Evolutionary conservation across 2,113 vertebrate species (phyloP).

Genomic region (Anas platyrhynchos): DNA sequence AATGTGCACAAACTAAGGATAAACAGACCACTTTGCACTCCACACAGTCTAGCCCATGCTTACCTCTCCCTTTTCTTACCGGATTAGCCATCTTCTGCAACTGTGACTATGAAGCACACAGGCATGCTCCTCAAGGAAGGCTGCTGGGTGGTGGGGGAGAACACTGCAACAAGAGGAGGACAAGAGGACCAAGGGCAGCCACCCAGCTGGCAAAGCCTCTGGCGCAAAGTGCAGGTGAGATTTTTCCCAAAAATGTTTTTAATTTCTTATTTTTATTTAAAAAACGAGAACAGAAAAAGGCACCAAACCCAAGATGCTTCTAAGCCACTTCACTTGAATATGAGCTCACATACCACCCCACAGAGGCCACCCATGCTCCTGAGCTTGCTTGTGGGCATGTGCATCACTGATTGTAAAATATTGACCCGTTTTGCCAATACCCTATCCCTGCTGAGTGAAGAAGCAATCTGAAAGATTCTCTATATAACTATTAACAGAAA

Average conservation of each 20-base stretch:
- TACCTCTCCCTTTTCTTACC: not conserved
- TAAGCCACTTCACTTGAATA: not conserved
- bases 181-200: not conserved
- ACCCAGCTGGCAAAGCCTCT: not conserved
- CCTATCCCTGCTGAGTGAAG: not conserved
- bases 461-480: not conserved
- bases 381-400: not conserved
- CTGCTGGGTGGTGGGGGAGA: not conserved
- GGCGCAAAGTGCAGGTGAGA: not conserved
- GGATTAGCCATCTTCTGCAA: not conserved
- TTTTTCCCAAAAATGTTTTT: not conserved
- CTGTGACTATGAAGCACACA: accelerated
- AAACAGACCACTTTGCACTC: not conserved
- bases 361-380: not conserved
- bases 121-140: not conserved
- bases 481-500: not conserved
- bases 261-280: too few relatives aligned
- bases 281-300: not conserved
- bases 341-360: not conserved
- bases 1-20: not conserved
- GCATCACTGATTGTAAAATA: not conserved
- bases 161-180: not conserved
- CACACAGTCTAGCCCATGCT: not conserved
- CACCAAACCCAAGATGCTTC: not conserved
- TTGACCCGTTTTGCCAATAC: not conserved